Evolutionary conservation across 2,113 vertebrate genomes (phyloP).

Genomic region (Sinocyclocheilus anophthalmus): DNA sequence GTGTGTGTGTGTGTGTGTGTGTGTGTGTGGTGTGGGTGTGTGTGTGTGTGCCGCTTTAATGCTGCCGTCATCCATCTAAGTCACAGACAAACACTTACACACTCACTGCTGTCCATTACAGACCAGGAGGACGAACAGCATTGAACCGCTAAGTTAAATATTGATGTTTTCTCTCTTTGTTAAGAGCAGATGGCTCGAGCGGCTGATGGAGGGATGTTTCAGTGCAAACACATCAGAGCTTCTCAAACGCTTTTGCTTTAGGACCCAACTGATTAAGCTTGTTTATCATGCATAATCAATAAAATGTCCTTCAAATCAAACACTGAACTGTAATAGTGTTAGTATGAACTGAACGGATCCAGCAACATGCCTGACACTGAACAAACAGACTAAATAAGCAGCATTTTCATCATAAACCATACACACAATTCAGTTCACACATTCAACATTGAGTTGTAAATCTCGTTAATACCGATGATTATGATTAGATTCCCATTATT

Average conservation of each 20-base stretch:
- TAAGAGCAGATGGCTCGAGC: neutral
- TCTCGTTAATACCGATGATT: neutral
- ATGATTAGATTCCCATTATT: neutral
- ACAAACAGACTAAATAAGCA: neutral
- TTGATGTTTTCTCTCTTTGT: slow-evolving; percentile 17
- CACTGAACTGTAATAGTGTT: neutral
- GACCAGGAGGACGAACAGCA: neutral
- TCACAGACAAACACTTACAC: neutral
- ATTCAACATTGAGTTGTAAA: neutral
- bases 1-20: neutral
- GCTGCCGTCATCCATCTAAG: neutral
- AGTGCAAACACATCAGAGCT: neutral
- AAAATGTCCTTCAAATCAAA: too few relatives aligned
- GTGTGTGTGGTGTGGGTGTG: neutral
- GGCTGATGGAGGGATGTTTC: neutral
- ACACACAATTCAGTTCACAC: neutral
- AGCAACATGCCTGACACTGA: neutral
- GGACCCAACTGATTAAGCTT: neutral
- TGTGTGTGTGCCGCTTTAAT: slow-evolving; percentile 1
- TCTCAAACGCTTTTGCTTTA: neutral
- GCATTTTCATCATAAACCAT: neutral
- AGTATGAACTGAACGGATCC: neutral
- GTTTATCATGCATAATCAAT: neutral
- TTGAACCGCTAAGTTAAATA: neutral
- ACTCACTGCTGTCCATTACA: neutral